A percentile compares a stretch with the other conserved stretches of the same genome.
These are phyloP conservation scores for Tenthredo mesomela DNA, from an alignment of 2,888 invertebrate genomes.

Conservation along the genomic window DNA sequence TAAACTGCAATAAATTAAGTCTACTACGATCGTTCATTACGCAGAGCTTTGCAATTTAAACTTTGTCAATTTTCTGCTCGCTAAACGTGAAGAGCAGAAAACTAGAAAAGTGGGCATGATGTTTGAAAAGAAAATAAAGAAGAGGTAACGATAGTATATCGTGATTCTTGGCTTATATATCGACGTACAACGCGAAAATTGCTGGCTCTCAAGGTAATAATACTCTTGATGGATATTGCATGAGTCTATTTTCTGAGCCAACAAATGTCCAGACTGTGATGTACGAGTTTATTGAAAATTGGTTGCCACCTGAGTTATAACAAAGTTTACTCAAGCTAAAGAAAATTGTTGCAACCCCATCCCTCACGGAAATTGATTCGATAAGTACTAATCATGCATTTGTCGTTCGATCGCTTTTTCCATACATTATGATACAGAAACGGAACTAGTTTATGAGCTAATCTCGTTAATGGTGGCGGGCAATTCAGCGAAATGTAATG, in stretches of 20 bases:
- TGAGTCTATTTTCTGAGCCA: background rate
- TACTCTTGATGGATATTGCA: conserved; percentile 18
- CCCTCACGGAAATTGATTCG: background rate
- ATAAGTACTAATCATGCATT: conserved; percentile 17
- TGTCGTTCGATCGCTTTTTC: background rate
- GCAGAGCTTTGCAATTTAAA: conserved; percentile 48
- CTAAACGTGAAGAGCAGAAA: conserved; percentile 42
- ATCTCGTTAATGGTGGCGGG: conserved; percentile 17
- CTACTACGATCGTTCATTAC: conserved; percentile 45
- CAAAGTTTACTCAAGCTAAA: background rate
- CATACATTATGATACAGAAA: background rate
- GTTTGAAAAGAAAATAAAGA: conserved; percentile 18
- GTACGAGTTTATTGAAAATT: conserved; percentile 26
- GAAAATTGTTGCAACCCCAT: background rate
- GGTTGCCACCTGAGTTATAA: background rate
- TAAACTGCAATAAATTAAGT: conserved; percentile 53
- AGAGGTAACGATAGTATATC: conserved; percentile 1
- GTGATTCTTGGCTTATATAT: conserved; percentile 10
- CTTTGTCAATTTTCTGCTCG: conserved; percentile 51
- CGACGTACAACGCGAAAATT: background rate
- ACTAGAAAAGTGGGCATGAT: conserved; percentile 23
- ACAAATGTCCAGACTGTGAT: conserved; percentile 1
- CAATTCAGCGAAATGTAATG: conserved; percentile 5
- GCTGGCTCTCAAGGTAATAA: conserved; percentile 2
- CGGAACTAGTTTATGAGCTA: conserved; percentile 16